Conservation (phyloP, 1,140 invertebrate species). For the Heliconius congener region DNA sequence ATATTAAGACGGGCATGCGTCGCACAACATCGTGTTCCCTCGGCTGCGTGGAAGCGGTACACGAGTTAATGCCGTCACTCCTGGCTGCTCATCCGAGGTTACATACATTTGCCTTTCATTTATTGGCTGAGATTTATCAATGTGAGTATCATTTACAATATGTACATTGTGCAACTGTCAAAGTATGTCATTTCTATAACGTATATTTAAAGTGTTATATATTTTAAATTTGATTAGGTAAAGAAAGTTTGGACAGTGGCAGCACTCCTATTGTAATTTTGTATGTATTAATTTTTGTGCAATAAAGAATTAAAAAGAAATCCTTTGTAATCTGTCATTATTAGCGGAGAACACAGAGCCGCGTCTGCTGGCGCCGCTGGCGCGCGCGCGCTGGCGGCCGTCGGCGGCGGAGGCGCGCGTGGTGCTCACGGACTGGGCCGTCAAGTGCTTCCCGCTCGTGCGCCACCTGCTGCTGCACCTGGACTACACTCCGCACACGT, state of each 20-base stretch:
- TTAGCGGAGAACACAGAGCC: conserved; percentile 44
- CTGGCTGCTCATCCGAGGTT: not conserved
- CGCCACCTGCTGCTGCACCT: conserved; percentile 51
- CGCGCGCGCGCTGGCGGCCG: conserved; percentile 54
- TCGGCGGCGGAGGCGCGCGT: conserved; percentile 39
- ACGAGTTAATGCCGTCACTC: not conserved
- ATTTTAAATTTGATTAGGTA: no score
- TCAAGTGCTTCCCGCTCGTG: conserved; percentile 49
- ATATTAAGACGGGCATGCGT: not conserved
- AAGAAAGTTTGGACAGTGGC: no score
- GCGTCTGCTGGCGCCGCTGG: conserved; percentile 39
- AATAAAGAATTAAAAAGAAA: no score
- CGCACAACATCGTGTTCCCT: not conserved
- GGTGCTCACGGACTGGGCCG: conserved; percentile 57
- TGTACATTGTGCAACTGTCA: not conserved
- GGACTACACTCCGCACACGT: conserved; percentile 62
- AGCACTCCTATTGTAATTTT: no score
- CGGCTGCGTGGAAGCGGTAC: not conserved
- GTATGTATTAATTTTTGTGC: no score
- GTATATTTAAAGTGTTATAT: no score
- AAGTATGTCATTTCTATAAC: no score
- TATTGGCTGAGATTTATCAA: conserved; percentile 8
- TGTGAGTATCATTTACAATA: not conserved
- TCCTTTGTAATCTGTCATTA: no score
- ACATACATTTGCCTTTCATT: not conserved